Evolutionary conservation across 2,113 vertebrate genomes (phyloP), one percentile per base, ranked within the genome.

Genomic region (Porphyrio hochstetteri): DNA sequence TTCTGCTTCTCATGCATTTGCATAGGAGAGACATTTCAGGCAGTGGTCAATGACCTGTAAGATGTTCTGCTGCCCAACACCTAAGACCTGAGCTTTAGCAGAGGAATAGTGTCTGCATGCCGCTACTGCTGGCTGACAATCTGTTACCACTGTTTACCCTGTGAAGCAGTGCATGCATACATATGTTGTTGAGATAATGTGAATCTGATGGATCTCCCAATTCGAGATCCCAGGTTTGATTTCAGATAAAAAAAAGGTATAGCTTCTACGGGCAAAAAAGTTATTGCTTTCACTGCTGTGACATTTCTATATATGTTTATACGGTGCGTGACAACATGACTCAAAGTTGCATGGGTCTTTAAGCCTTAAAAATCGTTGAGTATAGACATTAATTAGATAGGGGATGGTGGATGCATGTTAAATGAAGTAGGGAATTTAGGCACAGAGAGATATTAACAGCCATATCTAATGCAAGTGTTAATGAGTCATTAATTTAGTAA

Each of bases 401-500:
- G 10, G 2, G n/a, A 92, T 77, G 23, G 42, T 35, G 63, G 15
- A 84, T 86, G 4, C 11, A n/a, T 35, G 28, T 50, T 85, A 91
- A 93, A 88, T 86, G 53, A 67, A 93, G 31, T 59, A 82, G 27
- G 81, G 48, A 90, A 94, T 65, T 82, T 60, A 89, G 56, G 7
- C 46, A 77, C 20, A 86, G 23, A 91, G 70, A 68, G 8, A 60
- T 85, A 95, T 59, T 85, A 95, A 84, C 6, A 90, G 2, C 23
- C 55, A 53, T 65, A 86, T 71, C 36, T 88, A 88, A 90, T 85
- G 28, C 20, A 53, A 94, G n/a, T 81, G 67, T 63, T 96, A 90
- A 92, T 82, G 56, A 96, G 57, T 87, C 52, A 36, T 71, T 95
- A 93, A 91, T 94, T 94, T 57, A 88, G 31, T 55, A 91, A 92